Evolutionary conservation across 1,140 invertebrate genomes (phyloP), one percentile per base, ranked within the genome.

Genomic region (Anastrepha ludens): DNA sequence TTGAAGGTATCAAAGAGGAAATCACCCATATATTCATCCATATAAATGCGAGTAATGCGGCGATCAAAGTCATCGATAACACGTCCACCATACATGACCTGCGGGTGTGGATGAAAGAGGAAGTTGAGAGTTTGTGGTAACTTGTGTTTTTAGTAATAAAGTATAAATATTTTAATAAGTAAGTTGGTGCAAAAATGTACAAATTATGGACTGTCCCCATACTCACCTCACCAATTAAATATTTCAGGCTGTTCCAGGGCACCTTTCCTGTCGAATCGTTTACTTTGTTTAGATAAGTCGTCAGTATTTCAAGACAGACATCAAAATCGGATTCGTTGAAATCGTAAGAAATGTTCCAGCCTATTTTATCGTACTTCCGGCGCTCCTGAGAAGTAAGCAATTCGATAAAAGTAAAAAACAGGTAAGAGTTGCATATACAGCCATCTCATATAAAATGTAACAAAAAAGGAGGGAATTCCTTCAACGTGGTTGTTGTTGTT

Each of bases 1-100:
- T 98, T 97, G 92, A 97, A 98, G 20, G 95, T 95, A 91, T 98
- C 97, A 91, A 98, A 98, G 39, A 98, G 94, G 92, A 98, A 98
- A 90, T 98, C 97, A 0, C 98, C 98, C 95, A 98, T 97, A 91
- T 98, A 99, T 93, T 98, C 97, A 91, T 98, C 95, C 96, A 98
- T 98, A 91, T 98, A 98, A 0, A 96, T 97, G 87, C 95, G 95
- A 1, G 98, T 96, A 6, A 98, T 96, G 88, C 97, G 95, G 44
- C 97, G 95, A 93, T 98, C 98, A 94, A 96, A 98, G 91, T 97
- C 95, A 91, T 98, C 97, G 88, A 98, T 98, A 20, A 98, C 97
- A 88, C 97, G 94, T 41, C 98, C 98, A 20, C 98, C 98, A 92
- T 99, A 98, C 97, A 98, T 98, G 7, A 98, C 97, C 96, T 97